Base-by-base conservation (phyloP, 2,888 invertebrate genomes). In the Parthenolecanium corni region DNA sequence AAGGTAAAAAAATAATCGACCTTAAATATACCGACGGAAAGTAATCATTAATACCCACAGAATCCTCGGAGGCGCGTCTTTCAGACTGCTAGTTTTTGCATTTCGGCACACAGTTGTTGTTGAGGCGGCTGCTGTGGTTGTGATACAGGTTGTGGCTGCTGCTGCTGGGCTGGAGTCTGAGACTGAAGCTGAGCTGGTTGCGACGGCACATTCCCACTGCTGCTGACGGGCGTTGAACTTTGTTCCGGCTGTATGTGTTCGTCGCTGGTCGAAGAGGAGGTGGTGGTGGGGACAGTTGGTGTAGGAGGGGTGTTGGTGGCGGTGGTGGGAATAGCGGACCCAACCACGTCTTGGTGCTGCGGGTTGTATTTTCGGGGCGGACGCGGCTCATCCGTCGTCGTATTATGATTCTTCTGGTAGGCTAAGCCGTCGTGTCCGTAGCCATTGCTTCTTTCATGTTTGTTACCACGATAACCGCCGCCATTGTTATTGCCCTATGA, bases 71-170 rank as follows among this genome's bases (percentile, higher is more conserved):
- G 5, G 31, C 4, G 4, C 31, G 4, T 31, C 49, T 51, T 61
- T 61, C n/a, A 61, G 38, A 61, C 31, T 20, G 61, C 21, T 24
- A 61, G 38, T 16, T 51, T 61, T 24, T 61, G 61, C 61, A 61
- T 61, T 38, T 61, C 61, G 9, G 31, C 38, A 40, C 61, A 61
- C 38, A 61, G 21, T 51, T 61, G 51, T 25, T 47, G 56, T 18
- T 56, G 56, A n/a, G n/a, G n/a, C 56, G 12, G 56, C 16, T 42
- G 56, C 20, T 42, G n/a, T n/a, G n/a, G n/a, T n/a, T 23, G 6
- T 51, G 12, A 31, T 52, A 40, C 14, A 38, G 14, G 21, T 38
- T 52, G 3, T 25, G n/a, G n/a, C n/a, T n/a, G n/a, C n/a, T n/a
- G n/a, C n/a, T n/a, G n/a, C 9, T 31, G 31, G 9, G 31, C 5